A percentile compares a stretch with the other conserved stretches of the same genome.
phyloP scores from a whole-genome alignment of 2,797 vertebrate genomes.

The Syngnathus acus region DNA sequence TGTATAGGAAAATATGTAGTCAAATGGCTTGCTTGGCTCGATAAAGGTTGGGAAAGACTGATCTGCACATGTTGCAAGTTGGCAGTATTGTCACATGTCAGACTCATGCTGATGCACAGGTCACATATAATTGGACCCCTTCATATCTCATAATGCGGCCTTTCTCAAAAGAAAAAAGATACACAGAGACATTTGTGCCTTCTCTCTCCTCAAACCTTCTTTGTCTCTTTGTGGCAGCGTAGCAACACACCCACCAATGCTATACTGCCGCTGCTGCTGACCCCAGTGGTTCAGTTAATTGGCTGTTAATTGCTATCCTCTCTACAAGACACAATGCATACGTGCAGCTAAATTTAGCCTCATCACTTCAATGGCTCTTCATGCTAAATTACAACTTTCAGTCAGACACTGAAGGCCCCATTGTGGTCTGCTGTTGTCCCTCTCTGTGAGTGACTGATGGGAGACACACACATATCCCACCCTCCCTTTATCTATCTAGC shows the following conservation, averaged over 20 bases:
- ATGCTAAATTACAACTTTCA: constrained; percentile 76
- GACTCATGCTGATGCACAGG: constrained; percentile 28
- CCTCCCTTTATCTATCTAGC: constrained; percentile 35
- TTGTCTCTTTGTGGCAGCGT: constrained; percentile 52
- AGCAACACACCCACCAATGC: constrained; percentile 64
- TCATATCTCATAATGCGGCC: constrained; percentile 49
- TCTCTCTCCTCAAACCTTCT: constrained; percentile 36
- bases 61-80: neutral
- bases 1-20: no score
- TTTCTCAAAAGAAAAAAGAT: constrained; percentile 49
- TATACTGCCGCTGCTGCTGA: constrained; percentile 62
- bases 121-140: constrained; percentile 49
- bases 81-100: constrained; percentile 8
- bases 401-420: constrained; percentile 67
- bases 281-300: constrained; percentile 74
- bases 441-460: constrained; percentile 72
- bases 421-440: constrained; percentile 71
- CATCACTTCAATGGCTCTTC: constrained; percentile 66
- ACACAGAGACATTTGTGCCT: constrained; percentile 31
- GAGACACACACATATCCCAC: constrained; percentile 32
- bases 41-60: no score
- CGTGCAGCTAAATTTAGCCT: constrained; percentile 68
- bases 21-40: no score
- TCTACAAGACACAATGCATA: constrained; percentile 68
- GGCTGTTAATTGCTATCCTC: constrained; percentile 74